Conservation (phyloP, 2,797 vertebrate species). For the Allobates femoralis region DNA sequence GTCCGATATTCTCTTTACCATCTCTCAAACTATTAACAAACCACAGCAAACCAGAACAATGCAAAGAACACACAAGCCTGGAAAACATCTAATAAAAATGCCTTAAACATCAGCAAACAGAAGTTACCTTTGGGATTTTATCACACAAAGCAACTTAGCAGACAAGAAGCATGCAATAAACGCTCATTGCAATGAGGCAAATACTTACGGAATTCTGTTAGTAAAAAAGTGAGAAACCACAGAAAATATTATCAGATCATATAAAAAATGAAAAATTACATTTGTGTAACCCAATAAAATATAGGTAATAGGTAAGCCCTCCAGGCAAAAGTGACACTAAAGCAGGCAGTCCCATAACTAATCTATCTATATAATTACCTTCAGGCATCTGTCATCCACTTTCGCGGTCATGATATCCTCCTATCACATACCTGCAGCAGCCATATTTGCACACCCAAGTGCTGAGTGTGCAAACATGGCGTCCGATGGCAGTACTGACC, state of each 20-base stretch:
- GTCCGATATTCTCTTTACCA: no score
- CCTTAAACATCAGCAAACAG: background rate
- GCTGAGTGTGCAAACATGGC: no score
- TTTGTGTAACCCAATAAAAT: background rate
- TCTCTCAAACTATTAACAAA: no score
- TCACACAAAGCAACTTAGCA: conserved; percentile 48
- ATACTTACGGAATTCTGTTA: conserved; percentile 94
- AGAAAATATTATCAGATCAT: conserved; percentile 33
- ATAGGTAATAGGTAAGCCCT: no score
- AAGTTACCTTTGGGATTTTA: background rate
- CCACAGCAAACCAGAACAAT: conserved; percentile 66
- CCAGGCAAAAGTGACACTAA: no score
- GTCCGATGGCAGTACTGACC: no score
- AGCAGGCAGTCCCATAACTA: no score
- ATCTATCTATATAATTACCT: no score
- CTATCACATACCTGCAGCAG: no score
- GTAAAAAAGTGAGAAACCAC: conserved; percentile 26
- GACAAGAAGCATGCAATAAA: conserved; percentile 81
- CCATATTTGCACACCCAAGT: no score
- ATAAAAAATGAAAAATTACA: background rate
- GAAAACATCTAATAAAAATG: conserved; percentile 1
- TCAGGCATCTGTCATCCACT: no score
- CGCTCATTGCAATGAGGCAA: conserved; percentile 77
- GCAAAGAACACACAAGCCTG: conserved; percentile 56
- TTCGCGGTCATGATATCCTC: no score